phyloP scores from a whole-genome alignment of 2,113 vertebrate species.

The Balaeniceps rex region DNA sequence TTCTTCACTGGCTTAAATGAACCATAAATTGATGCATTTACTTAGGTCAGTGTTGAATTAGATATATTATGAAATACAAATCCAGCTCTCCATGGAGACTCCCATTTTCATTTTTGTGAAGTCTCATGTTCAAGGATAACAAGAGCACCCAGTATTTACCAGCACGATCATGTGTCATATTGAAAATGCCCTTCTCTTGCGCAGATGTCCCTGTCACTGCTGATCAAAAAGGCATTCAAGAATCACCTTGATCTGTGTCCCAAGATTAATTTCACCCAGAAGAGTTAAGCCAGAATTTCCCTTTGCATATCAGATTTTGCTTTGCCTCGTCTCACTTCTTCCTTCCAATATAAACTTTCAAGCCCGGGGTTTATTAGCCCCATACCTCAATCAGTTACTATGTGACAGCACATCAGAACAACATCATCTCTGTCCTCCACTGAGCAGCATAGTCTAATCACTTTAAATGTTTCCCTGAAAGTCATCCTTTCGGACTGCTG shows the following conservation, averaged over 20 bases:
- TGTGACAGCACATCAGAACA: neutral
- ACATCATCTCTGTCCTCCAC: neutral
- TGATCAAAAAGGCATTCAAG: neutral
- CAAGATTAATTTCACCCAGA: constrained; percentile 10
- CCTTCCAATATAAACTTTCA: neutral
- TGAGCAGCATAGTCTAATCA: neutral
- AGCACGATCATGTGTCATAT: neutral
- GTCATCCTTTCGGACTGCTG: neutral
- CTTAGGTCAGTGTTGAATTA: neutral
- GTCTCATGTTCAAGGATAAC: neutral
- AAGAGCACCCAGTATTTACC: neutral
- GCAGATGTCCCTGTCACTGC: neutral
- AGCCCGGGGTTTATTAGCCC: neutral
- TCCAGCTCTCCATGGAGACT: neutral
- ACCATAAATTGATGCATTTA: neutral
- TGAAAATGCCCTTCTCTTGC: neutral
- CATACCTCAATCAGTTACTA: neutral
- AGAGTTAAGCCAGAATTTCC: constrained; percentile 8
- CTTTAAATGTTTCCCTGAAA: neutral
- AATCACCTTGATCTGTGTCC: neutral
- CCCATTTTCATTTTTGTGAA: neutral
- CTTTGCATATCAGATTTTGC: neutral
- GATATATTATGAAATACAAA: neutral
- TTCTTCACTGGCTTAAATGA: neutral
- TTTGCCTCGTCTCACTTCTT: neutral